These are phyloP conservation scores for Calyptommatus sinebrachiatus DNA, from an alignment of 2,113 vertebrate genomes.

Conservation along the genomic window DNA sequence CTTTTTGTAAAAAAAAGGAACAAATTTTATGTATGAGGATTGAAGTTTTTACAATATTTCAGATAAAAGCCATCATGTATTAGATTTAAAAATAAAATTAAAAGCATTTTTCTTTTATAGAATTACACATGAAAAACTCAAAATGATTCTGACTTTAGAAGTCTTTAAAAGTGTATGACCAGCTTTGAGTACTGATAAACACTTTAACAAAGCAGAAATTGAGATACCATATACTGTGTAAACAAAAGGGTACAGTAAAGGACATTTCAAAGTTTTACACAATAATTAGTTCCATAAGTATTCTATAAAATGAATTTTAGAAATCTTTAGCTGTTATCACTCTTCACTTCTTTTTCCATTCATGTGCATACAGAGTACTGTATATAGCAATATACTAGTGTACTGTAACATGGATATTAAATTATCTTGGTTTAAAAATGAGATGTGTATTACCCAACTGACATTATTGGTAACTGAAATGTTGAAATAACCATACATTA, in stretches of 20 bases:
- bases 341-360: slow-evolving; percentile 75
- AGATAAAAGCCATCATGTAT: slow-evolving; percentile 75
- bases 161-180: slow-evolving; percentile 76
- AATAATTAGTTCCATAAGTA: slow-evolving; percentile 76
- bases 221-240: slow-evolving; percentile 74
- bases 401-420: slow-evolving; percentile 78
- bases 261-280: slow-evolving; percentile 79
- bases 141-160: slow-evolving; percentile 69
- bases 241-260: slow-evolving; percentile 79
- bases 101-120: slow-evolving; percentile 75
- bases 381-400: slow-evolving; percentile 77
- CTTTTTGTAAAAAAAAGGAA: slow-evolving; percentile 70
- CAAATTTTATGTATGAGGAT: slow-evolving; percentile 74
- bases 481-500: slow-evolving; percentile 76
- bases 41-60: slow-evolving; percentile 79
- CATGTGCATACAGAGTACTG: slow-evolving; percentile 78
- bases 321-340: slow-evolving; percentile 78
- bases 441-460: slow-evolving; percentile 72
- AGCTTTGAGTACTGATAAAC: slow-evolving; percentile 67
- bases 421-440: slow-evolving; percentile 72
- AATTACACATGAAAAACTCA: slow-evolving; percentile 75
- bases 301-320: slow-evolving; percentile 80
- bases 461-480: slow-evolving; percentile 73
- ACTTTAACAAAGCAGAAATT: slow-evolving; percentile 76
- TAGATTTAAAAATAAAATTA: slow-evolving; percentile 79